Evolutionary conservation across 2,888 invertebrate species (phyloP), one percentile per base, ranked within the genome.

Genomic region (Deilephila elpenor): DNA sequence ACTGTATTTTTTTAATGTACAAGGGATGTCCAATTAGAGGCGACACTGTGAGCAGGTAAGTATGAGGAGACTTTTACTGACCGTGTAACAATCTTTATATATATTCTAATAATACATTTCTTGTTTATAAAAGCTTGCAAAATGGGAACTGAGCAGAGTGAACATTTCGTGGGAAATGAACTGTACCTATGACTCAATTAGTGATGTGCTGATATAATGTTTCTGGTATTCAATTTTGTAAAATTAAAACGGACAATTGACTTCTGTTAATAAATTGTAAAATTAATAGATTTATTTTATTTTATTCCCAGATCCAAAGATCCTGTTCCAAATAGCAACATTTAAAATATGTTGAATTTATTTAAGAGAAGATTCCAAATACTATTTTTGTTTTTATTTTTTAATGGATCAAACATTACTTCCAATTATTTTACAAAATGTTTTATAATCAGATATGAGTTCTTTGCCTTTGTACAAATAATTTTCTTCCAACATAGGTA

Each of bases 41-140:
- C 44, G 51, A 75, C 73, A 62, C 74, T 75, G 56, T 67, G 37
- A 59, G 25, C 82, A 81, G 87, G 88, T 88, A 84, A 88, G 88
- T 88, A 87, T 86, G 73, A 70, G 77, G 34, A 32, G 53, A 29
- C 34, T 67, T 56, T 37, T 34, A 73, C 62, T 19, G 64, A 53
- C 34, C n/a, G 37, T 37, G 25, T 67, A 32, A 72, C 79, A 75
- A 79, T 51, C 73, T 73, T 75, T 51, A 20, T 20, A 67, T 25
- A 51, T 51, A 51, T 51, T 67, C 67, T 67, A 67, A 67, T 67
- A 25, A 51, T 67, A 67, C n/a, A 67, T 67, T 67, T 67, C 67
- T 91, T 89, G 84, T 90, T 70, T 88, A 89, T 87, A 89, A 91
- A 92, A 93, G 93, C 93, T 92, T 92, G 91, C 93, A 91, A 93